phyloP scores from a whole-genome alignment of 2,888 invertebrate genomes.

The Leptura quadrifasciata region DNA sequence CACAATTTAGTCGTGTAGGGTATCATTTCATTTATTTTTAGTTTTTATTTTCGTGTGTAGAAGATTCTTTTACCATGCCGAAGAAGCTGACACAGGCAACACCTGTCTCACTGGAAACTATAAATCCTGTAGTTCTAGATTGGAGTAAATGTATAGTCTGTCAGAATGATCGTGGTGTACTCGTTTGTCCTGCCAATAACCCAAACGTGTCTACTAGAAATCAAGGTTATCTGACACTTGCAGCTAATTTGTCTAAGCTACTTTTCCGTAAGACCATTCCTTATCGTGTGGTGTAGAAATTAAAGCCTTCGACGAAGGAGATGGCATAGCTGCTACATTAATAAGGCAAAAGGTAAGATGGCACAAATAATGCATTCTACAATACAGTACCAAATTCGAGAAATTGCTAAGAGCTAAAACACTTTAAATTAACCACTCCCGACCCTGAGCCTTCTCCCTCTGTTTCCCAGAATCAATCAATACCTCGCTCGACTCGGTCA shows the following conservation, averaged over 20 bases:
- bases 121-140: not conserved
- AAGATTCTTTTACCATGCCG: not conserved
- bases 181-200: constrained; percentile 2
- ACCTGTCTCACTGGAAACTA: not conserved
- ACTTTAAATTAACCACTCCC: too few relatives aligned
- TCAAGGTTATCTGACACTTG: not conserved
- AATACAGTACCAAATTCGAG: too few relatives aligned
- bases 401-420: too few relatives aligned
- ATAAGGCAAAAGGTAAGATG: too few relatives aligned
- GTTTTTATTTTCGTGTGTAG: not conserved
- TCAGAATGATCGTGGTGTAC: constrained; percentile 2
- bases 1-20: too few relatives aligned
- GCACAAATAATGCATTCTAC: too few relatives aligned
- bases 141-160: constrained; percentile 3
- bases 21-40: not conserved
- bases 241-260: not conserved
- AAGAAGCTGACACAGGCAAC: not conserved
- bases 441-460: too few relatives aligned
- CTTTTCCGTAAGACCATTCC: not conserved
- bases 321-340: too few relatives aligned
- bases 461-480: too few relatives aligned
- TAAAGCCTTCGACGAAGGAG: too few relatives aligned
- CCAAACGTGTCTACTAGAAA: not conserved
- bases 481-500: too few relatives aligned
- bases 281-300: not conserved